Evolutionary conservation across 2,888 invertebrate species (phyloP).

Genomic region (Stenurella melanura): DNA sequence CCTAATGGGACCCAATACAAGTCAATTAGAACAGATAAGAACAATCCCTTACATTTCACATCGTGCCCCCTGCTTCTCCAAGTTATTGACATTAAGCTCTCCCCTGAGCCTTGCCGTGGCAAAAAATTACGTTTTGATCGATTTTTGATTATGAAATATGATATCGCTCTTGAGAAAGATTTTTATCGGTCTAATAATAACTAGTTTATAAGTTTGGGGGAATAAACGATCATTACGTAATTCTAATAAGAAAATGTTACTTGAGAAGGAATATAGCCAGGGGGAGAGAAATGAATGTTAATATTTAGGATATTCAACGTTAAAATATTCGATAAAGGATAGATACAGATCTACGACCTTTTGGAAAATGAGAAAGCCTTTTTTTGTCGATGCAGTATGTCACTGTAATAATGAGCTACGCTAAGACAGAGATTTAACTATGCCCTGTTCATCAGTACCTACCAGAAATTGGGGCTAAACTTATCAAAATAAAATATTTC

Average conservation of each 20-base stretch:
- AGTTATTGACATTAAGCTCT: constrained; percentile 50
- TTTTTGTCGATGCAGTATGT: too few relatives aligned
- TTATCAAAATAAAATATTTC: too few relatives aligned
- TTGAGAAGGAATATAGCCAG: constrained; percentile 21
- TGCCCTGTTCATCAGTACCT: too few relatives aligned
- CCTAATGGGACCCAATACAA: constrained; percentile 52
- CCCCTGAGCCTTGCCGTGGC: constrained; percentile 43
- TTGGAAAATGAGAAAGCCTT: too few relatives aligned
- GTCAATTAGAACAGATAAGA: constrained; percentile 59
- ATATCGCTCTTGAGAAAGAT: constrained; percentile 50
- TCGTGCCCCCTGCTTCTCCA: constrained; percentile 50
- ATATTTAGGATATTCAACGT: neutral
- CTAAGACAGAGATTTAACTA: too few relatives aligned
- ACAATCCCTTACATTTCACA: constrained; percentile 53
- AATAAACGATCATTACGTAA: constrained; percentile 34
- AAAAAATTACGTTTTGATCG: constrained; percentile 59
- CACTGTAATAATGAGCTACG: too few relatives aligned
- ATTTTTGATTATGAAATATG: constrained; percentile 59
- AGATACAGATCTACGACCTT: too few relatives aligned
- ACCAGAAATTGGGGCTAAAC: too few relatives aligned
- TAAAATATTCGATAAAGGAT: neutral
- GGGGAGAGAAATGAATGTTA: constrained; percentile 9
- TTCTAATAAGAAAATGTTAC: constrained; percentile 38
- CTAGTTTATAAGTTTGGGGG: constrained; percentile 44
- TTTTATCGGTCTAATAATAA: constrained; percentile 50